phyloP scores from a whole-genome alignment of 2,888 invertebrate genomes.

The Acronicta leporina region DNA sequence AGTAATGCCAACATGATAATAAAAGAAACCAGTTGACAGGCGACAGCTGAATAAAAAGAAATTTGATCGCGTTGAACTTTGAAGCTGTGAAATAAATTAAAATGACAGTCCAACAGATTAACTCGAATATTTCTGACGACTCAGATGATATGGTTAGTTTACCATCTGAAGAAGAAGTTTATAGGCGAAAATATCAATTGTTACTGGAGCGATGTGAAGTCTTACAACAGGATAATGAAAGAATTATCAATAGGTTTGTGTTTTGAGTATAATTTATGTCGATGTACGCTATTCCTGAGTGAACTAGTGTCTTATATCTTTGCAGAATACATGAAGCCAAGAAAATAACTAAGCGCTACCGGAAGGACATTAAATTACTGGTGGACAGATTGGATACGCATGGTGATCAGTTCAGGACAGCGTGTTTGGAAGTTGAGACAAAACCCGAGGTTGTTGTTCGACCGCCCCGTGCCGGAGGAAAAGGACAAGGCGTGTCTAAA shows the following conservation, averaged over 20 bases:
- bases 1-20: conserved; percentile 53
- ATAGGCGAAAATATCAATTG: conserved; percentile 93
- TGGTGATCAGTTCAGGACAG: conserved; percentile 91
- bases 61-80: conserved; percentile 83
- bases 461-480: conserved; percentile 66
- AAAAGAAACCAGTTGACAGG: conserved; percentile 57
- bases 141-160: conserved; percentile 88
- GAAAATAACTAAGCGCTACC: conserved; percentile 91
- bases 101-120: conserved; percentile 88
- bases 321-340: conserved; percentile 92
- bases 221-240: conserved; percentile 93
- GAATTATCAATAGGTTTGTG: conserved; percentile 91
- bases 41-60: conserved; percentile 78
- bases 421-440: conserved; percentile 88
- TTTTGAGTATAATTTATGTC: conserved; percentile 56
- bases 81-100: conserved; percentile 87
- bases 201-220: conserved; percentile 93
- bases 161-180: conserved; percentile 90
- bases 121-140: conserved; percentile 88
- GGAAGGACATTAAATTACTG: conserved; percentile 92
- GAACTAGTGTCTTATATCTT: conserved; percentile 57
- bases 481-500: conserved; percentile 69
- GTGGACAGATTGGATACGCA: conserved; percentile 91
- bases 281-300: conserved; percentile 46
- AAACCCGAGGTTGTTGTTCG: conserved; percentile 73